Evolutionary conservation across 2,797 vertebrate genomes (phyloP), one percentile per base, ranked within the genome.

Genomic region (Sebastes umbrosus): DNA sequence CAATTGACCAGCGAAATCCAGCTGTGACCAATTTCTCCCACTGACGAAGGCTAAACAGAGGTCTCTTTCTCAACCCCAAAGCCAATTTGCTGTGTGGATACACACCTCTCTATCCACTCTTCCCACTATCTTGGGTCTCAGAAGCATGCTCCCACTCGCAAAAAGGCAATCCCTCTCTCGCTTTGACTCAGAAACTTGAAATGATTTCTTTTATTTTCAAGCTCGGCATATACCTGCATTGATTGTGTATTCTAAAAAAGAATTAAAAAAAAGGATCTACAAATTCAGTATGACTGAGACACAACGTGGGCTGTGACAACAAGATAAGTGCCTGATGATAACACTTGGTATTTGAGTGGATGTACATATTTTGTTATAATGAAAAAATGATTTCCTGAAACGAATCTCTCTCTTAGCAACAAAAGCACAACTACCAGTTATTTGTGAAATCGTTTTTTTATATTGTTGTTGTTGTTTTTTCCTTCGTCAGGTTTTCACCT

Each of bases 71-170:
- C 83, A 84, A 88, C 62, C 79, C 84, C 77, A 73, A 82, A 90
- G 86, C 85, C 91, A 92, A 93, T 84, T 90, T 93, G 68, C 74
- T 69, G 88, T 89, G 86, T 90, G 82, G 86, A 92, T 88, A 90
- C 77, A 93, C 93, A 93, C 74, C 85, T 64, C 59, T 85, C 88
- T 67, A 63, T 64, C 75, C 50, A 88, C 70, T 80, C 72, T 78
- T 87, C 83, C 64, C 11, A 85, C 79, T 77, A 79, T 90, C 83
- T 87, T 67, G 68, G 78, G 92, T 91, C 88, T 90, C 63, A 81
- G 72, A 93, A 68, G 75, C 73, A 77, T 79, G 84, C 74, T 85
- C 70, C 77, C 39, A 68, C 73, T 84, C 69, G 58, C 75, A 83
- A 83, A 90, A 82, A 88, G 79, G 29, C 77, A 90, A 90, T 75